These are phyloP conservation scores for Oryctes rhinoceros DNA, from an alignment of 1,140 invertebrate species.

Conservation along the genomic window DNA sequence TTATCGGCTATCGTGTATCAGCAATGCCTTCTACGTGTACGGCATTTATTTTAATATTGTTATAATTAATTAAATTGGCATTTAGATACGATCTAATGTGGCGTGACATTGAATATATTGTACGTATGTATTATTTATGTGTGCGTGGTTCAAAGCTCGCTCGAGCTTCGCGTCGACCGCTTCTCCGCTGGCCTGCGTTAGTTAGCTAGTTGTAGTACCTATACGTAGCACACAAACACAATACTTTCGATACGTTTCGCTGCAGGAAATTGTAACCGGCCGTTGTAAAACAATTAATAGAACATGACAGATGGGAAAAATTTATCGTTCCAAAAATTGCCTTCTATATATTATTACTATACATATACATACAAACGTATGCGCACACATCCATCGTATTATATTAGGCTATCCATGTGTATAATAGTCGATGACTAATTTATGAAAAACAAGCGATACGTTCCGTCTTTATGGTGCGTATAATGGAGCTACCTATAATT, in stretches of 20 bases:
- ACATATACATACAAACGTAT: neutral
- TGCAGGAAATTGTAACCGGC: neutral
- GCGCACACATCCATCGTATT: neutral
- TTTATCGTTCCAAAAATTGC: neutral
- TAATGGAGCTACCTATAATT: too few relatives aligned
- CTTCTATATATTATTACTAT: neutral
- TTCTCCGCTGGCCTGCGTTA: neutral
- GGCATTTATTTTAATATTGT: constrained; percentile 22
- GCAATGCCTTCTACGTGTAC: neutral
- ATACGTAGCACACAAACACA: neutral
- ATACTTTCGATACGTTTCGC: constrained; percentile 1
- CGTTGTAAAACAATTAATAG: constrained; percentile 5
- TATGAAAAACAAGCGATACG: too few relatives aligned
- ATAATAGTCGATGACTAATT: too few relatives aligned
- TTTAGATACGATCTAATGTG: constrained; percentile 22
- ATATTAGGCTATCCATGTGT: neutral
- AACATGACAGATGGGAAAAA: constrained; percentile 10
- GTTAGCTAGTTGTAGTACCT: neutral
- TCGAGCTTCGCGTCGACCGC: too few relatives aligned
- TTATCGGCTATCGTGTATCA: constrained; percentile 14
- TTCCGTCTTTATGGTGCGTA: too few relatives aligned
- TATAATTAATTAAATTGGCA: constrained; percentile 20
- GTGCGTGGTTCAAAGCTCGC: too few relatives aligned
- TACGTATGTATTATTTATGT: too few relatives aligned
- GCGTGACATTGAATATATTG: constrained; percentile 1